Evolutionary conservation across 2,888 invertebrate species (phyloP).

Genomic region (Uropetala carovei): DNA sequence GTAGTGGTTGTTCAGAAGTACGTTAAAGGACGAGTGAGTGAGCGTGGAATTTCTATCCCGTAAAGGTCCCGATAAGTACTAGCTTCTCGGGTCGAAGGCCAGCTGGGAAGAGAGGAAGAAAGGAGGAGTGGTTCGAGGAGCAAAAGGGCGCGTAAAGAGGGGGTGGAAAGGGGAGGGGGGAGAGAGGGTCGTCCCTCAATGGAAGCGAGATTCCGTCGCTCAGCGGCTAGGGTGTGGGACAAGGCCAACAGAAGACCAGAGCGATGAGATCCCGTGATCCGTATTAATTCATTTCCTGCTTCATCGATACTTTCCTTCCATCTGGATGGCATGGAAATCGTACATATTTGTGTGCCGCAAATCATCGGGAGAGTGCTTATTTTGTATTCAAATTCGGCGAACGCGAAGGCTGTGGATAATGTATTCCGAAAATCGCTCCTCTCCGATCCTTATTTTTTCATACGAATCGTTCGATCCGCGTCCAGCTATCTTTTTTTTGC

Average conservation of each 20-base stretch:
- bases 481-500: too few species aligned
- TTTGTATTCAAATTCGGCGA: too few species aligned
- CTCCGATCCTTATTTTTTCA: too few species aligned
- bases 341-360: too few species aligned
- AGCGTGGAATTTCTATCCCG: not conserved
- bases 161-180: not conserved
- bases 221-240: not conserved
- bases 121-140: too few species aligned
- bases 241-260: not conserved
- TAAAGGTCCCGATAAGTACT: not conserved
- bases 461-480: too few species aligned
- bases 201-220: not conserved
- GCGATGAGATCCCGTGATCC: slow-evolving; percentile 9
- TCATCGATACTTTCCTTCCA: not conserved
- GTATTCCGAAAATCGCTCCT: too few species aligned
- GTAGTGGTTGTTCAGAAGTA: not conserved
- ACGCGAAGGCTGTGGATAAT: too few species aligned
- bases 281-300: slow-evolving; percentile 27
- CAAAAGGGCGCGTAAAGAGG: too few species aligned
- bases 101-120: not conserved
- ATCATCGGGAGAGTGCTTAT: too few species aligned
- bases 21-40: not conserved
- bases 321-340: too few species aligned
- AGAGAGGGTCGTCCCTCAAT: not conserved
- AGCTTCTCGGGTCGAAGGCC: not conserved